phyloP scores from a whole-genome alignment of 2,797 vertebrate genomes.

The Limnodromus scolopaceus region DNA sequence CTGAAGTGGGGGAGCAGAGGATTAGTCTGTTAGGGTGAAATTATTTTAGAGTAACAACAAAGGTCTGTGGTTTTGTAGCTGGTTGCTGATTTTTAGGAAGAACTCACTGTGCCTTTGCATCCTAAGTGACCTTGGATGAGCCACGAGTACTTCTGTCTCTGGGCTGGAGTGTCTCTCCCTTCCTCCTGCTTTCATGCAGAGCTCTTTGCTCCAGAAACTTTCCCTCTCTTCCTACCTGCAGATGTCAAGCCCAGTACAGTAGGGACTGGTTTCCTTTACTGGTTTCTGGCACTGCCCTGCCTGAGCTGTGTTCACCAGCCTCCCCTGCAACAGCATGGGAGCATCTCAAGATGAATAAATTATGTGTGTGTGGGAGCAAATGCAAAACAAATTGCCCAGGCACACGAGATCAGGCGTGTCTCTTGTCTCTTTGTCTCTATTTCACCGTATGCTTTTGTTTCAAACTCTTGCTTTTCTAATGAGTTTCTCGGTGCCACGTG shows the following conservation, averaged over 20 bases:
- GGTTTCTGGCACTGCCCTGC: background rate
- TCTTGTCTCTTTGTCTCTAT: background rate
- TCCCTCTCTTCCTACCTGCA: background rate
- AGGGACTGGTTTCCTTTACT: background rate
- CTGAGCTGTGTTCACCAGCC: background rate
- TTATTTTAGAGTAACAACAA: background rate
- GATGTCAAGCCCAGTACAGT: background rate
- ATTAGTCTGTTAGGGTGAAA: background rate
- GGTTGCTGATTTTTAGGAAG: background rate
- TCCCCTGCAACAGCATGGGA: background rate
- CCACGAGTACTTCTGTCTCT: background rate
- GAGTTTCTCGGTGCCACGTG: background rate
- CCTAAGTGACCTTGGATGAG: background rate
- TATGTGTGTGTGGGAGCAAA: background rate
- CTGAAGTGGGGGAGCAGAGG: background rate
- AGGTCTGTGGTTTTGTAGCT: background rate
- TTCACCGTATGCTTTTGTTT: background rate
- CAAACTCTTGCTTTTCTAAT: background rate
- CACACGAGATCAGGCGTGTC: rapidly evolving
- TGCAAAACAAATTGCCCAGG: background rate
- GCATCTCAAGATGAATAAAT: background rate
- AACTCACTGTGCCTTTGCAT: background rate
- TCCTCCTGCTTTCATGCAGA: background rate
- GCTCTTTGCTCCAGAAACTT: background rate
- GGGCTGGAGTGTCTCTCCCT: background rate